These are phyloP conservation scores for Podocnemis expansa DNA, from an alignment of 2,113 vertebrate genomes.

Conservation along the genomic window DNA sequence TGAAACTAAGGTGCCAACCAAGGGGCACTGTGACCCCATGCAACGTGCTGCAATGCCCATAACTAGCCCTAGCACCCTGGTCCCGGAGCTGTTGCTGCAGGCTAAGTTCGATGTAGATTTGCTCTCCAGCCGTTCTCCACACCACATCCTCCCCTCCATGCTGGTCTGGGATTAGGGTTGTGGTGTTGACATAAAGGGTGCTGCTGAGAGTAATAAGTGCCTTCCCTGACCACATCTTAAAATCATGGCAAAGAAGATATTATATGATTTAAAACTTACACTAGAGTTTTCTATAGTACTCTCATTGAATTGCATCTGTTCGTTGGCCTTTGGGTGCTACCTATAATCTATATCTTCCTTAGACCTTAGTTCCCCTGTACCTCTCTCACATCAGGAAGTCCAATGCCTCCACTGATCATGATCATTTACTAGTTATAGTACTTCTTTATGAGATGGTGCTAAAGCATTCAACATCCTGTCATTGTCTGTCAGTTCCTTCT, in stretches of 20 bases:
- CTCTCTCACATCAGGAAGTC: neutral
- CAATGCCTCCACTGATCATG: neutral
- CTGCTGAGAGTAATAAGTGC: neutral
- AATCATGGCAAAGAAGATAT: neutral
- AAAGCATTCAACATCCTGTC: neutral
- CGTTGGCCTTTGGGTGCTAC: neutral
- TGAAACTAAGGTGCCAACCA: neutral
- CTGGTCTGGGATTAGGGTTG: neutral
- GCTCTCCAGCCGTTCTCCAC: too few relatives aligned
- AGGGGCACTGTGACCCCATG: neutral
- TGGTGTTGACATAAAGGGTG: neutral
- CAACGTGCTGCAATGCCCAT: too few relatives aligned
- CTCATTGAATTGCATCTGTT: neutral
- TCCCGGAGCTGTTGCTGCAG: neutral
- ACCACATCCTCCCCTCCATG: neutral
- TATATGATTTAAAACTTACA: neutral
- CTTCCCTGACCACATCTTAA: neutral
- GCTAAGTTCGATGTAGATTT: neutral
- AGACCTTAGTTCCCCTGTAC: neutral
- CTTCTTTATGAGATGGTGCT: neutral
- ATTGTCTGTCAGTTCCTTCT: neutral
- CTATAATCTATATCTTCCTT: neutral
- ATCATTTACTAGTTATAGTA: neutral
- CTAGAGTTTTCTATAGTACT: neutral
- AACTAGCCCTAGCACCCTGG: too few relatives aligned